Conservation (phyloP, 2,797 vertebrate species). For the Chaetophractus vellerosus region DNA sequence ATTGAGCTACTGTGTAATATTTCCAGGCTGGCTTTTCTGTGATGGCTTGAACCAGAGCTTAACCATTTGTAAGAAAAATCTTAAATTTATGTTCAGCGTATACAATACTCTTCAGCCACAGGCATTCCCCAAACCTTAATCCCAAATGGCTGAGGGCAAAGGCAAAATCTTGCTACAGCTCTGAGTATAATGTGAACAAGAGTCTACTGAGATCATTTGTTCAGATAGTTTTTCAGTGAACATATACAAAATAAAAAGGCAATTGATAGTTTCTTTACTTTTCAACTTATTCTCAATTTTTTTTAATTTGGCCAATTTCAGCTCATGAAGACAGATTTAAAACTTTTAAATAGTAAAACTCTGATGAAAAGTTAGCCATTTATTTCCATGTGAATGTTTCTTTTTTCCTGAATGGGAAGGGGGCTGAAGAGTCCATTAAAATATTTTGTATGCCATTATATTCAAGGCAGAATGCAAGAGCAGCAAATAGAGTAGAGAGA, state of each 20-base stretch:
- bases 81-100: background rate
- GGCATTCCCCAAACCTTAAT: background rate
- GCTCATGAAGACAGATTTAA: background rate
- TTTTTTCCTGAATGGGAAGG: slow-evolving; percentile 3
- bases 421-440: background rate
- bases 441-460: background rate
- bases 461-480: background rate
- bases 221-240: background rate
- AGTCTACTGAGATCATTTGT: background rate
- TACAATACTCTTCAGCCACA: background rate
- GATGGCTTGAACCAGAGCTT: slow-evolving; percentile 36
- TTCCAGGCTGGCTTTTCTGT: slow-evolving; percentile 33
- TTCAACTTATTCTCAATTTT: background rate
- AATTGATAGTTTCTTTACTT: background rate
- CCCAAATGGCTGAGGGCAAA: background rate
- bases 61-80: slow-evolving; percentile 47
- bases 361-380: background rate
- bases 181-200: slow-evolving; percentile 36
- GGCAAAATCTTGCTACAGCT: background rate
- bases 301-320: slow-evolving; percentile 53
- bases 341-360: slow-evolving; percentile 28
- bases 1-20: slow-evolving; percentile 36
- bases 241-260: background rate
- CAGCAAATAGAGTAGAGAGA: background rate
- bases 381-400: background rate